Evolutionary conservation across 2,113 vertebrate species (phyloP).

Genomic region (Pedetes capensis): DNA sequence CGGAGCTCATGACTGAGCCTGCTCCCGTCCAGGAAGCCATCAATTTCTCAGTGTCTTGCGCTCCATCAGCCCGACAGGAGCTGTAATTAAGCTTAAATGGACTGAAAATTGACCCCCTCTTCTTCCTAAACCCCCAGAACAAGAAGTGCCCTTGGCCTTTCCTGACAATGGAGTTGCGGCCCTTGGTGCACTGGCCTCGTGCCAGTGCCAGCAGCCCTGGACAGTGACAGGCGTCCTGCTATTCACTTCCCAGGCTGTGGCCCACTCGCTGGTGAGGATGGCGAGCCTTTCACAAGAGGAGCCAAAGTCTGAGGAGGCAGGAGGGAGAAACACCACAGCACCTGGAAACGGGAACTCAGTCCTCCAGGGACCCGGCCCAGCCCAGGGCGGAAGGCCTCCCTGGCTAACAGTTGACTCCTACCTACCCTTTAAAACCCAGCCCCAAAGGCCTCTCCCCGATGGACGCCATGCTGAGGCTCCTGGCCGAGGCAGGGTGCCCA

Average conservation of each 20-base stretch:
- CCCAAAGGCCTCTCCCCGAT: neutral
- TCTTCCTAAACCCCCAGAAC: neutral
- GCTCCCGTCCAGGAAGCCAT: neutral
- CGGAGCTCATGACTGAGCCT: neutral
- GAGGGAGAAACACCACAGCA: neutral
- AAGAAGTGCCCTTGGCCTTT: neutral
- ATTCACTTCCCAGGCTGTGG: neutral
- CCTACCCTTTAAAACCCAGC: too few relatives aligned
- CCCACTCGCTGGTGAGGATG: neutral
- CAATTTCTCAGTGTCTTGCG: neutral
- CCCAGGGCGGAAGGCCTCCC: too few relatives aligned
- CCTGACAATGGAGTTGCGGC: neutral
- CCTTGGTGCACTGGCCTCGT: neutral
- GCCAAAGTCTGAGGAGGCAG: neutral
- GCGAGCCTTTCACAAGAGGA: rapidly evolving
- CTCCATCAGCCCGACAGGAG: neutral
- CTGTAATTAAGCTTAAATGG: neutral
- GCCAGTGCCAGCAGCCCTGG: rapidly evolving
- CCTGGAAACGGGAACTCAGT: neutral
- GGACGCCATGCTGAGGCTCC: too few relatives aligned
- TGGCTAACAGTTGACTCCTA: neutral
- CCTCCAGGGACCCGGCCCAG: neutral
- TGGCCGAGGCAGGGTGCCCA: neutral
- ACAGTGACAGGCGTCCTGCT: too few relatives aligned
- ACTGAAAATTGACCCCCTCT: neutral